Conservation (phyloP, 2,797 vertebrate species). For the Gymnothorax reevesii region DNA sequence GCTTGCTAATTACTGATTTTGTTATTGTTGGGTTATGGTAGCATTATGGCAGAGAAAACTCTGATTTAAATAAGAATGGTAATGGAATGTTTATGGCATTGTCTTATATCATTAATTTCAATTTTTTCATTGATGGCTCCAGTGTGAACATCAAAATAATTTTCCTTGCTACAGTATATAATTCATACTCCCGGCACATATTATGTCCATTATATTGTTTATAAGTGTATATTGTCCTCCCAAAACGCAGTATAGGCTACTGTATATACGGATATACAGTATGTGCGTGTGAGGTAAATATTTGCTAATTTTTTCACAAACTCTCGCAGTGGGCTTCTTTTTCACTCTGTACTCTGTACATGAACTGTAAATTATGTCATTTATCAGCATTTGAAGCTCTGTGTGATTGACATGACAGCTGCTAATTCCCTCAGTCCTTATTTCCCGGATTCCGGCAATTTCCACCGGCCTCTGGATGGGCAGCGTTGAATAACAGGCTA, state of each 20-base stretch:
- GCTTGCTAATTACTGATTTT: constrained; percentile 62
- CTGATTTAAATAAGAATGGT: background rate
- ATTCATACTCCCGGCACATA: no score
- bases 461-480: constrained; percentile 53
- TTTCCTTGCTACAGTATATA: no score
- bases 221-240: no score
- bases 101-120: no score
- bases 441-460: constrained; percentile 48
- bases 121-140: no score
- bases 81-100: background rate
- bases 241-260: background rate
- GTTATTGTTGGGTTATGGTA: constrained; percentile 58
- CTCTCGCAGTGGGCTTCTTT: background rate
- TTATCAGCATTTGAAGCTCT: background rate
- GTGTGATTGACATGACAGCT: constrained; percentile 59
- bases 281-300: background rate
- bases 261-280: background rate
- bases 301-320: background rate
- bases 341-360: background rate
- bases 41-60: constrained; percentile 35
- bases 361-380: background rate
- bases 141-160: no score
- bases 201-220: no score
- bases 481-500: constrained; percentile 58
- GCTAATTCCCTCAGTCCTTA: constrained; percentile 48